Evolutionary conservation across 2,888 invertebrate genomes (phyloP).

Genomic region (Tetramorium bicarinatum): DNA sequence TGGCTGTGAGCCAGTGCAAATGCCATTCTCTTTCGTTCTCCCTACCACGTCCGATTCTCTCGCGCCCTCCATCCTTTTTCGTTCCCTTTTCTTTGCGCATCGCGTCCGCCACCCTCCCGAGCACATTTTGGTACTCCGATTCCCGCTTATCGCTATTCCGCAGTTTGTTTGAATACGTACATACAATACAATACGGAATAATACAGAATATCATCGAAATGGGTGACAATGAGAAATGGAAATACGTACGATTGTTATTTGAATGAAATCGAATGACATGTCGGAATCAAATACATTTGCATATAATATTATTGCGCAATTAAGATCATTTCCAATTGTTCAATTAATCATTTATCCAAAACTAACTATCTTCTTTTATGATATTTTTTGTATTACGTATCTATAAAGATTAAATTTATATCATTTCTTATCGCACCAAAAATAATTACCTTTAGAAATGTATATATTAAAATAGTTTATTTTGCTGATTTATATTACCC

Average conservation of each 20-base stretch:
- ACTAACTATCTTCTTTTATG: neutral
- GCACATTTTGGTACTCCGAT: slow-evolving; percentile 62
- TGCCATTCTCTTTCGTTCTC: slow-evolving; percentile 73
- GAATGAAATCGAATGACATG: slow-evolving; percentile 23
- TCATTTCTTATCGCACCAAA: neutral
- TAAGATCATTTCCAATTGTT: slow-evolving; percentile 1
- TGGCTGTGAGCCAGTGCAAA: slow-evolving; percentile 81
- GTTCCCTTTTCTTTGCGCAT: slow-evolving; percentile 52
- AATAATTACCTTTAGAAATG: neutral
- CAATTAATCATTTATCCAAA: slow-evolving; percentile 11
- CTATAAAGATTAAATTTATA: slow-evolving; percentile 1
- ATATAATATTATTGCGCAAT: slow-evolving; percentile 26
- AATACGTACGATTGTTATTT: slow-evolving; percentile 24
- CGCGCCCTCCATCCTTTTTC: slow-evolving; percentile 42
- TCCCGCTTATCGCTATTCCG: slow-evolving; percentile 73
- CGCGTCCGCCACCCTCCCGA: slow-evolving; percentile 45
- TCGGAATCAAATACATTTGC: slow-evolving; percentile 8
- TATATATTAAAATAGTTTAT: neutral
- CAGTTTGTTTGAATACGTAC: slow-evolving; percentile 72
- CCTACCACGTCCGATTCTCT: slow-evolving; percentile 49
- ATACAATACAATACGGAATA: slow-evolving; percentile 60
- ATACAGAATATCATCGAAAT: slow-evolving; percentile 28
- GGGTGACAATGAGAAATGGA: slow-evolving; percentile 26
- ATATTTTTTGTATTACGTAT: neutral
- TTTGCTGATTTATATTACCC: neutral